phyloP scores from a whole-genome alignment of 2,113 vertebrate genomes.

The Trematomus loennbergii region DNA sequence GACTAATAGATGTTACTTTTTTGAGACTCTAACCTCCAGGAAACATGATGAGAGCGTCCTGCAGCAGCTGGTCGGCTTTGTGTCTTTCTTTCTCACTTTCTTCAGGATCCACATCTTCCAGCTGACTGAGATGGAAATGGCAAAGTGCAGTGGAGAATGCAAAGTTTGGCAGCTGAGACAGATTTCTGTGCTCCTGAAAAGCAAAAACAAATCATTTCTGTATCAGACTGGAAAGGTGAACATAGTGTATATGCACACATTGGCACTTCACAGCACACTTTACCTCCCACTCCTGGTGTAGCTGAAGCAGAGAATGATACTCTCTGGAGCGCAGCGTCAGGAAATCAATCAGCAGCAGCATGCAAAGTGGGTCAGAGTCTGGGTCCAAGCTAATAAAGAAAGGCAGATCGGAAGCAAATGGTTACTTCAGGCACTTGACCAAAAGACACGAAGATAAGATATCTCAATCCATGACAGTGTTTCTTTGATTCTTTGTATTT shows the following conservation, averaged over 20 bases:
- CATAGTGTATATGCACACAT: background rate
- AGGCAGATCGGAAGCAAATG: constrained; percentile 1
- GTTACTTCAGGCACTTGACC: background rate
- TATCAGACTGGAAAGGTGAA: background rate
- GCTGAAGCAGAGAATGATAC: constrained; percentile 87
- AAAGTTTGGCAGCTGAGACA: constrained; percentile 98
- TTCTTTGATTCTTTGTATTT: too few relatives aligned
- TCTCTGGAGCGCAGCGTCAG: constrained; percentile 91
- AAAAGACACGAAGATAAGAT: background rate
- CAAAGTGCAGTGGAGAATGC: constrained; percentile 93
- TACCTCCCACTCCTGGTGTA: constrained; percentile 97
- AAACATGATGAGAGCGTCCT: constrained; percentile 92
- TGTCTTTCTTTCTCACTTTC: constrained; percentile 83
- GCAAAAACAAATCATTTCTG: constrained; percentile 24
- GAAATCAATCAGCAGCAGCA: constrained; percentile 93
- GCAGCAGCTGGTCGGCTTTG: constrained; percentile 85
- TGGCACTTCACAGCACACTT: constrained; percentile 33
- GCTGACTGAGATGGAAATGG: constrained; percentile 91
- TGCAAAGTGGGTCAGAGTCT: constrained; percentile 92
- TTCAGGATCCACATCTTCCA: constrained; percentile 85
- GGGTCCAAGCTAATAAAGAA: constrained; percentile 89
- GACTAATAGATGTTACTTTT: constrained; percentile 8
- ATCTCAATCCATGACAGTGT: background rate
- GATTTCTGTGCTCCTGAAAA: constrained; percentile 91
- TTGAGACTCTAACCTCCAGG: constrained; percentile 86